phyloP scores from a whole-genome alignment of 2,888 invertebrate genomes.

The Xanthia togata region DNA sequence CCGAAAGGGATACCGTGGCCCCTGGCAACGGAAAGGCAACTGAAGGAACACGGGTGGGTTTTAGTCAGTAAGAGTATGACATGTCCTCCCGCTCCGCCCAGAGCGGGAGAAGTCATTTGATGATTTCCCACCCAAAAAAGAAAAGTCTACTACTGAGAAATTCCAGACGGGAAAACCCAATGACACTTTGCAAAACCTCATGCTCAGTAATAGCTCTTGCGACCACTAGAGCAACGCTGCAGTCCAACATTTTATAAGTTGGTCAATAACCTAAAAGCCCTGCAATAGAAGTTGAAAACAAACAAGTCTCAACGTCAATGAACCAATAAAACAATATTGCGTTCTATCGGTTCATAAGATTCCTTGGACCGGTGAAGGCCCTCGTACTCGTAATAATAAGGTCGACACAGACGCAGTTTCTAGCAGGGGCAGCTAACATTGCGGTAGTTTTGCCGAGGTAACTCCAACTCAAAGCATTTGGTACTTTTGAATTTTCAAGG shows the following conservation, averaged over 20 bases:
- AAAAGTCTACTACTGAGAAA: not conserved
- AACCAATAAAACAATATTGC: constrained; percentile 28
- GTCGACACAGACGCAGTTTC: not conserved
- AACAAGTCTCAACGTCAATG: not conserved
- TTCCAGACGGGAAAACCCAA: not conserved
- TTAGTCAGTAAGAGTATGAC: too few relatives aligned
- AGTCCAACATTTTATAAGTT: not conserved
- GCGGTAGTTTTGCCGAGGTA: not conserved
- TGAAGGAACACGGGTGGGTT: too few relatives aligned
- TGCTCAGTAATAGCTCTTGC: not conserved
- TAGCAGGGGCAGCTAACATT: not conserved
- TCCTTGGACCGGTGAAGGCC: not conserved
- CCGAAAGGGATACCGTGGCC: too few relatives aligned
- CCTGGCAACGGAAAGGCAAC: too few relatives aligned
- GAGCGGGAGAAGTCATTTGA: too few relatives aligned
- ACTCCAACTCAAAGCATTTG: too few relatives aligned
- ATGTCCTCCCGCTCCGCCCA: too few relatives aligned
- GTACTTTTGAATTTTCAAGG: too few relatives aligned
- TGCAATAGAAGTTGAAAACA: not conserved
- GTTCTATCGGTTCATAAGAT: constrained; percentile 1
- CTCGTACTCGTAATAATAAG: not conserved
- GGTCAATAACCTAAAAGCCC: not conserved
- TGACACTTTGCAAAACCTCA: not conserved
- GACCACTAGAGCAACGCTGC: not conserved
- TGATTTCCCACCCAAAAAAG: too few relatives aligned